phyloP scores from a whole-genome alignment of 2,888 invertebrate species.

The Mamestra brassicae region DNA sequence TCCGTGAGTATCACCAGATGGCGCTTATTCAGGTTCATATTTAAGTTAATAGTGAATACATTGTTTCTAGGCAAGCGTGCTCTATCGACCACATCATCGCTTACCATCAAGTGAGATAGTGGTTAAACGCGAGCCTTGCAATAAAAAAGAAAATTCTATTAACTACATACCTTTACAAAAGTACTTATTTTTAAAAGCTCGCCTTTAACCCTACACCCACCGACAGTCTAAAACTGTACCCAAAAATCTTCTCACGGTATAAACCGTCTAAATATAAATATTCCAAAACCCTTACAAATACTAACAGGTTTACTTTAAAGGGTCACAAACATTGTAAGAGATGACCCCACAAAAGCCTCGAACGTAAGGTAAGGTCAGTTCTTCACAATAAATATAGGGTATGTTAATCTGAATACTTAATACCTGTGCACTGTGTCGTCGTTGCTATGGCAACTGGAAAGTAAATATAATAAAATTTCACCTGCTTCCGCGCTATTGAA shows the following conservation, averaged over 20 bases:
- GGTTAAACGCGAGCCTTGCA: too few relatives aligned
- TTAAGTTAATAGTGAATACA: too few relatives aligned
- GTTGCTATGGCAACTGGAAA: conserved; percentile 4
- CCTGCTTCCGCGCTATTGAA: conserved; percentile 33
- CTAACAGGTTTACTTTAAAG: conserved; percentile 28
- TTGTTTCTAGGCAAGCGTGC: too few relatives aligned
- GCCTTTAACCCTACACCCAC: neutral
- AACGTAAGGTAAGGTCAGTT: conserved; percentile 57
- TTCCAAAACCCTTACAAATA: conserved; percentile 26
- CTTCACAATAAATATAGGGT: conserved; percentile 14
- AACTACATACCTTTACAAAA: too few relatives aligned
- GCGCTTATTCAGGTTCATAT: too few relatives aligned
- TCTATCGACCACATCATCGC: too few relatives aligned
- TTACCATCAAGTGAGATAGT: too few relatives aligned
- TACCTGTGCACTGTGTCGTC: neutral
- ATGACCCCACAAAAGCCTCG: conserved; percentile 36
- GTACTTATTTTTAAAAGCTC: neutral
- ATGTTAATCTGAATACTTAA: conserved; percentile 4
- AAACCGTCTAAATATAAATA: conserved; percentile 15
- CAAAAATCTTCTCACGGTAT: conserved; percentile 44
- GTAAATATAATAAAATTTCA: conserved; percentile 23
- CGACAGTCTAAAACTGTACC: conserved; percentile 5
- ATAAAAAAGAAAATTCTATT: too few relatives aligned
- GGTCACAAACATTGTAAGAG: conserved; percentile 34
- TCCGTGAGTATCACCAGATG: too few relatives aligned